These are phyloP conservation scores for Apis laboriosa DNA, from an alignment of 1,140 invertebrate species.

Conservation along the genomic window DNA sequence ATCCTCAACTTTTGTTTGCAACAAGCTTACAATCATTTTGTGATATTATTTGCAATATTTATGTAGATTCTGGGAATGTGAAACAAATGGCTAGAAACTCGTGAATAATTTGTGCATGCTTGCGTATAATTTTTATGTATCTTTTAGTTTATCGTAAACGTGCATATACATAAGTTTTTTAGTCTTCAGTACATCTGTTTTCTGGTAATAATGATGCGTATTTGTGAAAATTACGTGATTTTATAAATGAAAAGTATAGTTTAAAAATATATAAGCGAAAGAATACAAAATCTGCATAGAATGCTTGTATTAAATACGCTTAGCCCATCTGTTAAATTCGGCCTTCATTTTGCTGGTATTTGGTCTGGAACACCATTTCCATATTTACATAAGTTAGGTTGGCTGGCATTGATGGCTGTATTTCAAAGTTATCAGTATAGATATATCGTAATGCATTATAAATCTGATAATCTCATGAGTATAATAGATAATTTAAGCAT, in stretches of 20 bases:
- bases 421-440: conserved; percentile 37
- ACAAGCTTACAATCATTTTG: not conserved
- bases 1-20: not conserved
- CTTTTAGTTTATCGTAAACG: not conserved
- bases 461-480: not conserved
- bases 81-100: not conserved
- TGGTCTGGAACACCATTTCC: conserved; percentile 37
- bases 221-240: not conserved
- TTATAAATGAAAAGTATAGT: not conserved
- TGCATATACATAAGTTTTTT: not conserved
- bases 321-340: conserved; percentile 31
- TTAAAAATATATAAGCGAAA: too few relatives aligned
- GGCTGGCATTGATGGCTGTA: not conserved
- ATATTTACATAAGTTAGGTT: conserved; percentile 11
- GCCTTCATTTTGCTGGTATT: conserved; percentile 34
- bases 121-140: not conserved
- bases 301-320: conserved; percentile 2
- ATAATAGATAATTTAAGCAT: conserved; percentile 45
- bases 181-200: too few relatives aligned
- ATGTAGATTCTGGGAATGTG: not conserved
- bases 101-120: too few relatives aligned
- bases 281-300: too few relatives aligned
- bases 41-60: conserved; percentile 18
- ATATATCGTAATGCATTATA: conserved; percentile 33
- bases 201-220: too few relatives aligned